Percentiles rank a stretch among this genome's conserved stretches.
Evolutionary conservation across 2,113 vertebrate species (phyloP).

Genomic region (Psittacula cyanocephala): DNA sequence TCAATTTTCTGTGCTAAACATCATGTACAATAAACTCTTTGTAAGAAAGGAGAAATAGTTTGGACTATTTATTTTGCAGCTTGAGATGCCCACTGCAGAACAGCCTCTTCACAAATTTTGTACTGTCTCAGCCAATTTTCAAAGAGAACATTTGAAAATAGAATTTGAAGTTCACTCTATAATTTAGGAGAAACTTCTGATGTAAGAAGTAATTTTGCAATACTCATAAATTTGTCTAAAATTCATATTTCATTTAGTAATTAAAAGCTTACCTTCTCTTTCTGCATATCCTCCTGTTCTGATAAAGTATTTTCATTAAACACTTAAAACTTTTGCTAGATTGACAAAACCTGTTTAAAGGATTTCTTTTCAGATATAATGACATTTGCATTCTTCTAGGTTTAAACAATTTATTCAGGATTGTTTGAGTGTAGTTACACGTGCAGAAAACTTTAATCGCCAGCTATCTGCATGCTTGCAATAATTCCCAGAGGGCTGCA

Average conservation of each 20-base stretch:
- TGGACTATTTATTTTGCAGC: not conserved
- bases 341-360: constrained; percentile 41
- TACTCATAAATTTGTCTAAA: not conserved
- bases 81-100: not conserved
- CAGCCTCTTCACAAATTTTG: not conserved
- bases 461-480: constrained; percentile 10
- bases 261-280: constrained; percentile 52
- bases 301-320: constrained; percentile 34
- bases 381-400: constrained; percentile 39
- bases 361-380: constrained; percentile 17
- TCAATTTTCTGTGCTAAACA: not conserved
- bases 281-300: constrained; percentile 12
- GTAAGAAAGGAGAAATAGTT: not conserved
- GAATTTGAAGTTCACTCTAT: not conserved
- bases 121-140: not conserved
- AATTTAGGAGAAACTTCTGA: constrained; percentile 21
- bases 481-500: constrained; percentile 67
- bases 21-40: not conserved
- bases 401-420: constrained; percentile 61
- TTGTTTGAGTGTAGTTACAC: constrained; percentile 54
- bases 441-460: constrained; percentile 75
- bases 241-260: constrained; percentile 35
- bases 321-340: constrained; percentile 28
- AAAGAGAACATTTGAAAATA: constrained; percentile 38
- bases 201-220: constrained; percentile 2